These are phyloP conservation scores for Globia sparganii DNA, from an alignment of 2,888 invertebrate species.

Conservation along the genomic window DNA sequence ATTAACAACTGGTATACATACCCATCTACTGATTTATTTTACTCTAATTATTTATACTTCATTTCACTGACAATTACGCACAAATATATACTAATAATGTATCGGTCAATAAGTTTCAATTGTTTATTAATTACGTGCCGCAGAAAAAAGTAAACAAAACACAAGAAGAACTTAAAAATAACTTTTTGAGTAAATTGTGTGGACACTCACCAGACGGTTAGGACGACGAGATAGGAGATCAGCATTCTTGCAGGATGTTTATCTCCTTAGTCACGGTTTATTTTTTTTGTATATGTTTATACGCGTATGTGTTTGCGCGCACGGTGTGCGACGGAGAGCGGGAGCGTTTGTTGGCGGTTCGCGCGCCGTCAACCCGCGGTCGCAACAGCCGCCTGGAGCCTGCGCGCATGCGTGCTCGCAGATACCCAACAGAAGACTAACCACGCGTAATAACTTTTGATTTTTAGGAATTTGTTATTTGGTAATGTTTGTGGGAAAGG, in stretches of 20 bases:
- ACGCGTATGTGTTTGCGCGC: slow-evolving; percentile 74
- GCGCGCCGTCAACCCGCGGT: slow-evolving; percentile 68
- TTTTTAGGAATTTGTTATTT: slow-evolving; percentile 33
- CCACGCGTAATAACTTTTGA: slow-evolving; percentile 59
- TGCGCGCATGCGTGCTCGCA: slow-evolving; percentile 75
- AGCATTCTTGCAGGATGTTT: slow-evolving; percentile 46
- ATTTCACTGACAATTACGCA: background rate
- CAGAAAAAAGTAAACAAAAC: slow-evolving; percentile 36
- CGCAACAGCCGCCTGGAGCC: slow-evolving; percentile 63
- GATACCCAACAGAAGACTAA: slow-evolving; percentile 53
- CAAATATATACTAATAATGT: background rate
- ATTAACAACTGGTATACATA: slow-evolving; percentile 16
- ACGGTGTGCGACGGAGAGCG: slow-evolving; percentile 72
- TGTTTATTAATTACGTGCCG: background rate
- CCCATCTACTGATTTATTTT: background rate
- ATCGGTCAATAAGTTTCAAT: background rate
- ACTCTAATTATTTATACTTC: background rate
- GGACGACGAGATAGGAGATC: slow-evolving; percentile 30
- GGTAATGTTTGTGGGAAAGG: slow-evolving; percentile 28
- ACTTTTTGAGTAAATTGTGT: slow-evolving; percentile 36
- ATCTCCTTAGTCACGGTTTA: slow-evolving; percentile 22
- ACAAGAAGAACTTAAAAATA: slow-evolving; percentile 12
- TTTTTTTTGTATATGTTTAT: slow-evolving; percentile 58
- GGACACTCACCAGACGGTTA: slow-evolving; percentile 53
- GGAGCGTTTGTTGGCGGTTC: slow-evolving; percentile 72